A percentile compares a stretch with the other conserved stretches of the same genome.
Conservation (phyloP, 2,888 invertebrate species). For the Aphidoletes aphidimyza region DNA sequence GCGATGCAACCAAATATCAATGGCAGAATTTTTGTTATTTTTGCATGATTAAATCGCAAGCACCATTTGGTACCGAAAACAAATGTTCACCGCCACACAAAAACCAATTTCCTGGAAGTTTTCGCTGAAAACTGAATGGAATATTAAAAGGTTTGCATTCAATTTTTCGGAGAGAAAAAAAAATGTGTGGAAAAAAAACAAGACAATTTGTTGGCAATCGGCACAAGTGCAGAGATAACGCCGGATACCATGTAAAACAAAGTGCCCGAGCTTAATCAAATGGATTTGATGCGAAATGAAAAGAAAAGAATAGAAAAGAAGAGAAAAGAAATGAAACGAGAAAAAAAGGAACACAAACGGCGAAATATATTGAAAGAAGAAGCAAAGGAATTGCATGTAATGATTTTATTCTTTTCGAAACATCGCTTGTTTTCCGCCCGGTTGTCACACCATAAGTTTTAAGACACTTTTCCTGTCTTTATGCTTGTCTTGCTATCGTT, state of each 20-base stretch:
- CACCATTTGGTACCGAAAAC: background rate
- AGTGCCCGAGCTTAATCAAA: background rate
- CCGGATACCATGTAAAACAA: background rate
- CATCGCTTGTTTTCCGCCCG: conserved; percentile 9
- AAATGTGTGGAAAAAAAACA: background rate
- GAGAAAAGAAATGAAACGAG: background rate
- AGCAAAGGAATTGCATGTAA: conserved; percentile 21
- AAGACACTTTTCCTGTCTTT: background rate
- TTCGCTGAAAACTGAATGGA: conserved; percentile 14
- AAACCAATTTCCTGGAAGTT: background rate
- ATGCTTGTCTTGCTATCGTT: background rate
- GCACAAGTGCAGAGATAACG: background rate
- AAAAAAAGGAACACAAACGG: too few species aligned
- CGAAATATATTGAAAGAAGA: too few species aligned
- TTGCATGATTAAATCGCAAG: too few species aligned
- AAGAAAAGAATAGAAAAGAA: background rate
- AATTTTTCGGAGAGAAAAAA: background rate
- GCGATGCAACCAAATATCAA: background rate
- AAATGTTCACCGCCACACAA: too few species aligned
- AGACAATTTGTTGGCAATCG: background rate
- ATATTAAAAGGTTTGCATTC: conserved; percentile 29
- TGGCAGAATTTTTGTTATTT: too few species aligned
- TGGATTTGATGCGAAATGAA: background rate
- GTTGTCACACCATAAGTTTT: background rate
- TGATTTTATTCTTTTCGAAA: background rate